Percentiles rank a stretch among this genome's conserved stretches.
Conservation (phyloP, 2,888 invertebrate genomes). For the Zele albiditarsus region DNA sequence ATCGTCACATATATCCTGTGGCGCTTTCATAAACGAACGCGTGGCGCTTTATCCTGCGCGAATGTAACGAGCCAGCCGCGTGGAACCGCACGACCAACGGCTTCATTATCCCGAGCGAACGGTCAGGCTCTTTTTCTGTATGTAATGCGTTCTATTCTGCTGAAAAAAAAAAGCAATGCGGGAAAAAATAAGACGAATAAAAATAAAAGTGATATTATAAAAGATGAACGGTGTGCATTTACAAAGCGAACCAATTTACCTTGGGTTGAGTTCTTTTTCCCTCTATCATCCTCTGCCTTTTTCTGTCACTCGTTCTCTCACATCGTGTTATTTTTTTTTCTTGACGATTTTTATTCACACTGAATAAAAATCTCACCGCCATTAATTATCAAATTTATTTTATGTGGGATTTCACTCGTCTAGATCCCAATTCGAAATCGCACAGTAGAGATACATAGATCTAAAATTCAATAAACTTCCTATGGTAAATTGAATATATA, state of each 20-base stretch:
- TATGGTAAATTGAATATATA: not conserved
- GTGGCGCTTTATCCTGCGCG: constrained; percentile 1
- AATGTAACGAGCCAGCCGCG: constrained; percentile 23
- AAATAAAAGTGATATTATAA: not conserved
- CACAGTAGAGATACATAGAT: not conserved
- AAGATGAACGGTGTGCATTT: not conserved
- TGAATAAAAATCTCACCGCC: not conserved
- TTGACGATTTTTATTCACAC: not conserved
- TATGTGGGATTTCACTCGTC: not conserved
- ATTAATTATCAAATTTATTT: constrained; percentile 3
- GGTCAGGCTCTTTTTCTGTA: not conserved
- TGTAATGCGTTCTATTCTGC: not conserved
- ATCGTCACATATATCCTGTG: not conserved
- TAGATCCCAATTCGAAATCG: not conserved
- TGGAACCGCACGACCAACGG: constrained; percentile 45
- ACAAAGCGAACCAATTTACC: not conserved
- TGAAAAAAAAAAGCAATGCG: not conserved
- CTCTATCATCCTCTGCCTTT: not conserved
- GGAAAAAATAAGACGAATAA: not conserved
- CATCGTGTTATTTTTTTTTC: not conserved
- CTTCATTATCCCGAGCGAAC: constrained; percentile 52
- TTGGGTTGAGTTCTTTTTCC: not conserved
- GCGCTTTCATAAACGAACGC: not conserved
- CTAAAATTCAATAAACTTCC: not conserved
- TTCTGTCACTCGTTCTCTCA: not conserved